phyloP scores from a whole-genome alignment of 2,113 vertebrate species.

The Psilopsiagon aurifrons region DNA sequence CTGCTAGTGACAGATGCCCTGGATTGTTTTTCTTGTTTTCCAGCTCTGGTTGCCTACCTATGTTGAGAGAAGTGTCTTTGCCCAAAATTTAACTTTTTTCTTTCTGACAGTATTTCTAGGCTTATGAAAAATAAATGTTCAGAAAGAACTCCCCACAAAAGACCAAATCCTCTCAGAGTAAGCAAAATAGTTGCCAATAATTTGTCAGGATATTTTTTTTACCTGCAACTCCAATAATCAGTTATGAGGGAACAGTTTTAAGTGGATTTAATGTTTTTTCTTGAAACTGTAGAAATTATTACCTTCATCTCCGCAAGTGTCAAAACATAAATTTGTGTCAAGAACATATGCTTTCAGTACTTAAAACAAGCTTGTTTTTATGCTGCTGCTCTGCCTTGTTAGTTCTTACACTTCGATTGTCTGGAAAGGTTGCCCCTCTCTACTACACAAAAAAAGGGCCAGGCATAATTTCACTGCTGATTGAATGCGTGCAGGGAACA shows the following conservation, averaged over 20 bases:
- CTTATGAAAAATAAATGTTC: neutral
- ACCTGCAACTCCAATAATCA: neutral
- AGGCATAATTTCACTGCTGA: slow-evolving; percentile 41
- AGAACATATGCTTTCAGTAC: slow-evolving; percentile 73
- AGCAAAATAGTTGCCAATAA: neutral
- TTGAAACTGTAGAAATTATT: neutral
- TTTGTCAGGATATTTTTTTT: neutral
- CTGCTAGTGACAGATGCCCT: neutral
- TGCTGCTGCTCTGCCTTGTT: slow-evolving; percentile 54
- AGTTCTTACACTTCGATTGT: slow-evolving; percentile 40
- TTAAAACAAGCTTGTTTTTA: slow-evolving; percentile 74
- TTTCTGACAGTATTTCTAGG: neutral
- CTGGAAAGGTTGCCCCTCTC: slow-evolving; percentile 46
- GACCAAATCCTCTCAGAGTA: neutral
- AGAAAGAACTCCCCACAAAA: neutral
- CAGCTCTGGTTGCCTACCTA: neutral
- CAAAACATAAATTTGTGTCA: slow-evolving; percentile 59
- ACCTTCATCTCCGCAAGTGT: slow-evolving; percentile 1
- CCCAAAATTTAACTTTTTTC: neutral
- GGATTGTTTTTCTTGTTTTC: neutral
- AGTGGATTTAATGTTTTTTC: neutral
- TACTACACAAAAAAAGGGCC: slow-evolving; percentile 13
- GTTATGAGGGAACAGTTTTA: neutral
- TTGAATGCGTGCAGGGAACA: slow-evolving; percentile 43
- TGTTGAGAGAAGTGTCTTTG: neutral